Base-by-base conservation (phyloP, 2,888 invertebrate genomes). In the Eucriotettix oculatus region DNA sequence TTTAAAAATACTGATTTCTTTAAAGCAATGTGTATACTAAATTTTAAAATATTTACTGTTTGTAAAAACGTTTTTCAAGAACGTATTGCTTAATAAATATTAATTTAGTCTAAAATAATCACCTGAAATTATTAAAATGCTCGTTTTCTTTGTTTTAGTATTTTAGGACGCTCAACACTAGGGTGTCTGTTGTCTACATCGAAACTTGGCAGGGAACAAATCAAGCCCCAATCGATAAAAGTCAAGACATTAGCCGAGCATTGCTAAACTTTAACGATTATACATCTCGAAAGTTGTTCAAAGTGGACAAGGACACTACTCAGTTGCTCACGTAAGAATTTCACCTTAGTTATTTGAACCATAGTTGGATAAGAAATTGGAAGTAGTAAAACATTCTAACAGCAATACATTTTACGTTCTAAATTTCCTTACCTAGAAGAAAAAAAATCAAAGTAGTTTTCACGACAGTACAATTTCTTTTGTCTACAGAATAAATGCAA, bases 131-230 rank as follows among this genome's bases (percentile, higher is more conserved):
- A 29, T 29, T 29, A 29, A 29, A 29, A 29, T 7, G 7, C 7
- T 29, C 29, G 7, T 29, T 29, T 29, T 29, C 29, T 29, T 29
- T 66, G 63, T 71, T 76, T 1, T 81, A 94, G 93, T 94, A 94
- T 74, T 91, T 91, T 78, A 87, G 93, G 65, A 90, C 92, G 62
- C 79, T 98, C 68, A 94, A 92, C 75, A 94, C 97, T 58, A 81
- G 96, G 66, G 90, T 98, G 56, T 92, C 95, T 12, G 87, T 98
- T 67, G 91, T 95, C 63, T 97, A 97, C 78, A 87, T 95, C 73
- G 97, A 98, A 78, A 90, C 95, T 61, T 98, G 98, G 98, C 87
- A 89, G 75, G 89, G 90, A 66, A 84, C 84, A 16, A 92, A 98
- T 76, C 88, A 91, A 72, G 87, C 86, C 10, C 79, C 81, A 69